Base-by-base conservation (phyloP, 2,113 vertebrate genomes). In the Meleagris gallopavo region DNA sequence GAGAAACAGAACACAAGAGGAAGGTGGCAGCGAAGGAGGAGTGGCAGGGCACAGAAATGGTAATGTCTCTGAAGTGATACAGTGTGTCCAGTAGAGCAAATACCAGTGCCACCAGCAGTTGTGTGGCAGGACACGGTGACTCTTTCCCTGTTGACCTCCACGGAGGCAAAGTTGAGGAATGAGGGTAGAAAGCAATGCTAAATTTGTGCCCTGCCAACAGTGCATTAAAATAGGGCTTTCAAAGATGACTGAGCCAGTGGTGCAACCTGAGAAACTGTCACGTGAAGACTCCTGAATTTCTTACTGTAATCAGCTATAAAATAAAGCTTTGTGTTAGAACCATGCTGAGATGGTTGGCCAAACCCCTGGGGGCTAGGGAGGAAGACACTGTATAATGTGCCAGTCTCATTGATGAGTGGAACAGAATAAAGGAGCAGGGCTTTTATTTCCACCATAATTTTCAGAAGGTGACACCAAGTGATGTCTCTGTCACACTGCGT, bases 11-110 rank as follows among this genome's bases (percentile, higher is more conserved):
- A 13, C 22, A 61, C 2, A 4, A 76, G 62, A 64, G n/a, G 40
- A 69, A 73, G 11, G 41, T 71, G 60, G 13, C 22, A 55, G 32
- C 20, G 45, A 38, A 92, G 32, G 22, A 78, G 40, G 45, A 83
- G 38, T 78, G 74, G 78, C 61, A 38, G 60, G 87, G 29, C 71
- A 74, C 32, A 46, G 55, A 64, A 82, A 55, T 62, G 65, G 6
- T 61, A 81, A 11, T 20, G 21, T 54, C 62, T 34, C 32, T 93
- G 71, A 76, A 82, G 38, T 65, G 10, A 60, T 29, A 60, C 34
- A 1, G 0, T 87, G 61, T 71, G 40, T 62, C 54, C 36, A 34
- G 40, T n/a, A 76, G n/a, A 41, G 0, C 0, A 3, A 16, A 3
- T 21, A 38, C 34, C 64, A 65, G 60, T 14, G 30, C 17, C 60